Evolutionary conservation across 1,140 invertebrate species (phyloP), one percentile per base, ranked within the genome.

Genomic region (Tetramorium parvispinum): DNA sequence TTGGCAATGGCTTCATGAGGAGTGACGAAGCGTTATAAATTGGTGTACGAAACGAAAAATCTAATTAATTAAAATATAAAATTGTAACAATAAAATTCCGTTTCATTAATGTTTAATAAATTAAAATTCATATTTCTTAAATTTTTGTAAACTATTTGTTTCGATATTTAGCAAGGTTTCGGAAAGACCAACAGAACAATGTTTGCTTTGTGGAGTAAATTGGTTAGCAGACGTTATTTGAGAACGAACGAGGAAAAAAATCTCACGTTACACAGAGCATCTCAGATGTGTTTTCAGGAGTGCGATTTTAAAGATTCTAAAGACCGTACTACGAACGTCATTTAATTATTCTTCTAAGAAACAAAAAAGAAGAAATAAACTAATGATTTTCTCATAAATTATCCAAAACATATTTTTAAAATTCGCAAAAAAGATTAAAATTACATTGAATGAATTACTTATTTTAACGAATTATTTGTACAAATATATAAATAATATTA

Each of bases 171-270:
- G 18, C 24, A 46, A 46, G 13, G 3, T 73, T 57, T 46, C 18
- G 21, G 16, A 18, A 40, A 46, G 18, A 49, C 13, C 7, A 46
- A 75, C 53, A 75, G 27, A 75, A 40, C 66, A 73, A 32, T 21
- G 7, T 75, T 71, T 70, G 51, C 49, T 51, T 37, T 46, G 68
- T 49, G 8, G 11, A 71, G 24, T 27, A 57, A 40, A 46, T 32
- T 59, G 68, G 18, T 24, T 27, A 24, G 40, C 79, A 75, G 79
- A 75, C 57, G 79, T 83, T 83, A 43, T 57, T 75, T 13, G 18
- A 46, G 55, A 77, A 81, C 55, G 70, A 27, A 13, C 8, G n/a
- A 21, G 24, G 18, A 75, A 49, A 82, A 82, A 83, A 59, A 40
- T 75, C 27, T 83, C 68, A 49, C 2, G 40, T 83, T 83, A 75